phyloP scores from a whole-genome alignment of 2,113 vertebrate species.

The Phaetusa simplex region DNA sequence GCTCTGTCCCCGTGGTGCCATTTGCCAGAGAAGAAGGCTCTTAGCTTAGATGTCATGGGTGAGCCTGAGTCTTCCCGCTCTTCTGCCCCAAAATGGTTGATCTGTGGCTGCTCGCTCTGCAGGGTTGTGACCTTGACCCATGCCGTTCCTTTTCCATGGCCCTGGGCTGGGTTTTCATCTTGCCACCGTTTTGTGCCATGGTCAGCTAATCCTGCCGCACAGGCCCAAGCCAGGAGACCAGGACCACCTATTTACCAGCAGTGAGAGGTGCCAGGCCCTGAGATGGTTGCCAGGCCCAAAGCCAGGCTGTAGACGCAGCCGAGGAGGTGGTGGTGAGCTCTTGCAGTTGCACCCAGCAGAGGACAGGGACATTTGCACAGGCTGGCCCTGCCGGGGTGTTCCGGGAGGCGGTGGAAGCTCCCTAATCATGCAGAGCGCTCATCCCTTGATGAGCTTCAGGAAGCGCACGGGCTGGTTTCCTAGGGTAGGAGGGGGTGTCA shows the following conservation, averaged over 20 bases:
- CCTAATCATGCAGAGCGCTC: background rate
- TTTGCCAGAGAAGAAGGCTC: background rate
- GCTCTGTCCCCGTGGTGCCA: background rate
- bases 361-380: background rate
- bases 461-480: background rate
- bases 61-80: background rate
- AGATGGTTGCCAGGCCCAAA: background rate
- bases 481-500: accelerated
- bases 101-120: background rate
- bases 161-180: background rate
- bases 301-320: background rate
- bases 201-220: background rate
- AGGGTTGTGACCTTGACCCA: background rate
- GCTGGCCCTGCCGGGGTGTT: background rate
- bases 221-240: background rate
- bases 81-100: background rate
- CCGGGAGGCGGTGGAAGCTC: background rate
- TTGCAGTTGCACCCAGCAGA: background rate
- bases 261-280: background rate
- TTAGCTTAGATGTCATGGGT: background rate
- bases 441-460: background rate
- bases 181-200: accelerated
- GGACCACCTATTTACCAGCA: background rate
- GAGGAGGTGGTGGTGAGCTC: background rate
- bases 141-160: accelerated